Base-by-base conservation (phyloP, 2,113 vertebrate genomes). In the Hystrix brachyura region DNA sequence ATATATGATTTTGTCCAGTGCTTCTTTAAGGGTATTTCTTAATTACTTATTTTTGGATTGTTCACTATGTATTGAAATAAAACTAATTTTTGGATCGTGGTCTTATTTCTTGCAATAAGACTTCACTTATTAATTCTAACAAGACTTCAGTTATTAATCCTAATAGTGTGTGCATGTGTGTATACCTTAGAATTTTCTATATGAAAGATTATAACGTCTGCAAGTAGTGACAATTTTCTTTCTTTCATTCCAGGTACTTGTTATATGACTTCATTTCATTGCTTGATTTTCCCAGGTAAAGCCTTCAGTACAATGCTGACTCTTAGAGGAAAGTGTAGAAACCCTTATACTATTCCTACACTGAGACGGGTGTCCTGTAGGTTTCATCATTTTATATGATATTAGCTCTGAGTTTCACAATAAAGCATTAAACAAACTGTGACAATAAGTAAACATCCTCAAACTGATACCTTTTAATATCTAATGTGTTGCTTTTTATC, bases 41-140 rank as follows among this genome's bases (percentile, higher is more conserved):
- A 48, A 67, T 62, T 79, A 90, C 19, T 8, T 69, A 85, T 34
- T 80, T 94, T 87, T 46, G 64, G 32, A 76, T 82, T 67, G 2
- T 38, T 96, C 23, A 81, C n/a, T 85, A 7, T 87, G 46, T 71
- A 19, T 71, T 84, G n/a, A 94, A 94, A 69, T 92, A 84, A 65
- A 19, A 71, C 9, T 62, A 9, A 78, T 43, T 89, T 88, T 93
- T 78, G 7, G 34, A 81, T 43, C 53, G 32, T 71, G 3, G 27
- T 92, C 3, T 53, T 55, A 10, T 87, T 81, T 74, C 8, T 53
- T 81, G 8, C 3, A 76, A 38, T 38, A 38, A 38, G 80, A 95
- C 48, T 10, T 62, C 57, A 71, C 2, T 46, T 93, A 81, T 76
- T 55, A 93, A n/a, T 51, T 55, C 9, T 59, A 87, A 60, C 38